Evolutionary conservation across 1,140 invertebrate species (phyloP), one percentile per base, ranked within the genome.

Genomic region (Chymomyza costata): DNA sequence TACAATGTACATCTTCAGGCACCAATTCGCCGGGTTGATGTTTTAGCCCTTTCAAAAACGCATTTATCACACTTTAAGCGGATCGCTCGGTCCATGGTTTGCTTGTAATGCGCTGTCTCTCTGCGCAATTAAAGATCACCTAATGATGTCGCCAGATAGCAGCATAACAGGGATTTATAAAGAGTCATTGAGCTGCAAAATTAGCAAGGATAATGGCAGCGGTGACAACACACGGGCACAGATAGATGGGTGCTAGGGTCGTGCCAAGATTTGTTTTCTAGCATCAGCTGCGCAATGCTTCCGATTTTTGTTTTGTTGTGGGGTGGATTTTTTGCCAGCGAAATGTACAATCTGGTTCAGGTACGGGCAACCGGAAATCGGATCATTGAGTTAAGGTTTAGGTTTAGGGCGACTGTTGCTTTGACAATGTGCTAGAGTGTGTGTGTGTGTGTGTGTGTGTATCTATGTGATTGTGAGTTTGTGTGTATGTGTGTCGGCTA

Each of bases 191-290:
- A 82, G 78, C 70, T 82, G 78, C 78, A 38, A 82, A 82, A 82
- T 82, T 82, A 82, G 78, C 70, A 82, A 71, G 78, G 78, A 82
- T 82, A 82, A 82, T 82, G 78, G 67, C 57, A 78, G 64, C 60
- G 71, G 67, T 74, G 76, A 80, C 74, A 80, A 80, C 71, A 78
- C 57, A 76, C 57, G 35, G 5, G 10, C 11, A 25, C 14, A 55
- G 17, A 18, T 14, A 30, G 34, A 38, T 6, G 14, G 17, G 8
- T 16, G 19, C 17, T 51, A 35, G 60, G 62, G 58, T 67, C 66
- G 66, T 71, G 73, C 51, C 73, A 78, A 66, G 46, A 65, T 52
- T 51, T 47, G 31, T 5, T 6, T 28, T 5, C 25, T 28, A 5
- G 49, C 37, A 51, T 80, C 73, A 78, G 73, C 73, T 78, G 71